Conservation (phyloP, 2,113 vertebrate genomes). For the Sula dactylatra region DNA sequence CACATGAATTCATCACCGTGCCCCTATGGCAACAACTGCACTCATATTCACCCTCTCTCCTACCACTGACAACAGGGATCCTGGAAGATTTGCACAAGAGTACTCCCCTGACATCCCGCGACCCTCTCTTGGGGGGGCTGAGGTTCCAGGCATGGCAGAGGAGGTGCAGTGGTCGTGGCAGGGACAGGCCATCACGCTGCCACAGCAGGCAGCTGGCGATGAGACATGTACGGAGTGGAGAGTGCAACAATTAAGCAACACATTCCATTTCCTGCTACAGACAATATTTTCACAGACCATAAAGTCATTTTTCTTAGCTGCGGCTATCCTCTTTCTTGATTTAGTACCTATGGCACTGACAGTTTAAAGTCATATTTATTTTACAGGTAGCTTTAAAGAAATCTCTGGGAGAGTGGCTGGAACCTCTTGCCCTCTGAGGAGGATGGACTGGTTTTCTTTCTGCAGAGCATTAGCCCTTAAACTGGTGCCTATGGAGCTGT, state of each 20-base stretch:
- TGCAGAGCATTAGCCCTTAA: background rate
- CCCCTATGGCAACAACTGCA: constrained; percentile 17
- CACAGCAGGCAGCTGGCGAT: background rate
- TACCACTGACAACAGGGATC: background rate
- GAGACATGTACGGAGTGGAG: fast-evolving
- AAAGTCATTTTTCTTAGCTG: background rate
- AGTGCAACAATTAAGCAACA: background rate
- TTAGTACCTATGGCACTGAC: background rate
- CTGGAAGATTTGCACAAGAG: background rate
- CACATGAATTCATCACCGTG: constrained; percentile 14
- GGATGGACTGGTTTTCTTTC: background rate
- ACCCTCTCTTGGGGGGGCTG: background rate
- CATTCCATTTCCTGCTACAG: background rate
- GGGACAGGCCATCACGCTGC: background rate
- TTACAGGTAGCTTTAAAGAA: background rate
- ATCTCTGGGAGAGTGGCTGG: background rate
- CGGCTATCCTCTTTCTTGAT: background rate
- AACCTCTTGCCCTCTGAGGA: background rate
- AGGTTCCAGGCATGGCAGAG: background rate
- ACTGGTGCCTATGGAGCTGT: background rate
- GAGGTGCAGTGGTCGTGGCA: fast-evolving
- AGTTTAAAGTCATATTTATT: constrained; percentile 1
- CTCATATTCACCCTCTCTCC: background rate
- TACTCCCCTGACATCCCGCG: background rate
- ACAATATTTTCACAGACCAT: background rate